Conservation (phyloP, 2,888 invertebrate species). For the Proisotoma minuta region DNA sequence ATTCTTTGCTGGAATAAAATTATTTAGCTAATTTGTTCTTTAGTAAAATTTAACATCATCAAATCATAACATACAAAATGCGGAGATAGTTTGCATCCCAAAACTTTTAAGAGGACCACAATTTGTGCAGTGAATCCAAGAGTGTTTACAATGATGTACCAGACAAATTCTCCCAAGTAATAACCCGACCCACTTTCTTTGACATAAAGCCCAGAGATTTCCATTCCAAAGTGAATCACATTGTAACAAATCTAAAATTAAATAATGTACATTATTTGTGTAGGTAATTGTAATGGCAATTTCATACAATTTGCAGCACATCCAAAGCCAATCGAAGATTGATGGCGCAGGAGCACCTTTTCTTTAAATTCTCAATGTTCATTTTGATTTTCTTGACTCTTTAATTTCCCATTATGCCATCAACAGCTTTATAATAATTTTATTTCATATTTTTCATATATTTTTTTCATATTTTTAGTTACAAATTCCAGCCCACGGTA, state of each 20-base stretch:
- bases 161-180: neutral
- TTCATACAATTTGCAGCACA: neutral
- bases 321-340: neutral
- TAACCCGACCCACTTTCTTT: neutral
- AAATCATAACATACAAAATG: neutral
- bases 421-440: no score
- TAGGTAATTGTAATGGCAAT: no score
- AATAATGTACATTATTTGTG: neutral
- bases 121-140: neutral
- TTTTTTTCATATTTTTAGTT: no score
- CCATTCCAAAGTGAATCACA: slow-evolving; percentile 1
- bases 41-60: no score
- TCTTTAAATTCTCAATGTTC: no score
- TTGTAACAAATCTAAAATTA: neutral
- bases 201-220: neutral
- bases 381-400: no score
- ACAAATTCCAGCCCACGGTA: no score
- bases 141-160: neutral
- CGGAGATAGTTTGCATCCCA: neutral
- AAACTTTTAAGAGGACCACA: neutral
- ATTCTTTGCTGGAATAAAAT: neutral
- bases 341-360: neutral
- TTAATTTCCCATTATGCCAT: no score
- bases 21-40: no score
- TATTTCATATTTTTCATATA: no score